Conservation (phyloP, 1,140 invertebrate genomes). For the Condylostylus longicornis region DNA sequence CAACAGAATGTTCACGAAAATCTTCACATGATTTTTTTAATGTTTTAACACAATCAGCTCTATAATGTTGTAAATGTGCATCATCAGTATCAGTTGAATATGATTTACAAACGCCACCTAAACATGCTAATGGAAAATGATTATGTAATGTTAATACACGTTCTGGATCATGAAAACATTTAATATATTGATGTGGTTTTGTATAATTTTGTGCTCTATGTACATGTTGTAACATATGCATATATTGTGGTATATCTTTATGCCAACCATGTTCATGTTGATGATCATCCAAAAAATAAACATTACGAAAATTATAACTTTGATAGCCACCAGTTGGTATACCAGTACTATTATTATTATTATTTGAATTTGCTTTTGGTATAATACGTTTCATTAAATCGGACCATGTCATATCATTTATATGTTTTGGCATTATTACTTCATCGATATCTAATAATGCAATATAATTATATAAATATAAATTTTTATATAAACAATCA, state of each 20-base stretch:
- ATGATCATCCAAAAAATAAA: constrained; percentile 82
- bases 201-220: constrained; percentile 73
- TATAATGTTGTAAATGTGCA: constrained; percentile 82
- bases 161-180: constrained; percentile 81
- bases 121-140: constrained; percentile 73
- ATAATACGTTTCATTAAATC: constrained; percentile 48
- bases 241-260: constrained; percentile 59
- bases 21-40: constrained; percentile 73
- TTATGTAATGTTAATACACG: constrained; percentile 73
- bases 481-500: constrained; percentile 82
- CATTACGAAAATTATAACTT: constrained; percentile 78
- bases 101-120: constrained; percentile 59
- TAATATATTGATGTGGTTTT: constrained; percentile 69
- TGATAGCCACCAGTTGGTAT: constrained; percentile 37
- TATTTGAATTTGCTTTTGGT: too few species aligned
- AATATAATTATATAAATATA: constrained; percentile 79
- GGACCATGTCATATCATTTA: constrained; percentile 41
- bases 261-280: constrained; percentile 58
- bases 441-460: constrained; percentile 82
- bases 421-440: constrained; percentile 59
- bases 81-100: constrained; percentile 56
- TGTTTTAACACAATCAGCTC: constrained; percentile 76
- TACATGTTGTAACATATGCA: constrained; percentile 85
- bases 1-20: constrained; percentile 63
- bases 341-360: too few species aligned